Evolutionary conservation across 2,113 vertebrate genomes (phyloP).

Genomic region (Chionomys nivalis): DNA sequence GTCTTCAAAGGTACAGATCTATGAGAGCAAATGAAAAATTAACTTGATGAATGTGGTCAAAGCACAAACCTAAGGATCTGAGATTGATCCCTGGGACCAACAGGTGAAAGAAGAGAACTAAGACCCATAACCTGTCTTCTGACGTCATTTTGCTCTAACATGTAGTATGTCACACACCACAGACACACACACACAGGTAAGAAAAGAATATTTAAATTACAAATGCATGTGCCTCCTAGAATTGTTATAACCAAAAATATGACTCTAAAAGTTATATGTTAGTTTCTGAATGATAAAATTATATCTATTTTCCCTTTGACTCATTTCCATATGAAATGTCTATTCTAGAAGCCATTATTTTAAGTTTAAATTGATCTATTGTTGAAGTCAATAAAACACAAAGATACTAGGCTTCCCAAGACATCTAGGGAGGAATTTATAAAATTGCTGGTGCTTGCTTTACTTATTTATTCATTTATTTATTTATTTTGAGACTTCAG

Average conservation of each 20-base stretch:
- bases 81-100: background rate
- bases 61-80: background rate
- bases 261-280: background rate
- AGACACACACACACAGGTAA: background rate
- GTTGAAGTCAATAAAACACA: slow-evolving; percentile 50
- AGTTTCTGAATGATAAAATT: slow-evolving; percentile 16
- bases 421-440: background rate
- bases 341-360: slow-evolving; percentile 24
- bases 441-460: background rate
- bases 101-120: background rate
- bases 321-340: background rate
- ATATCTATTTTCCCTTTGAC: slow-evolving; percentile 12
- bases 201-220: background rate
- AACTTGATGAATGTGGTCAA: slow-evolving; percentile 28
- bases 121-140: background rate
- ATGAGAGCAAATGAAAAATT: slow-evolving; percentile 14
- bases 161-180: background rate
- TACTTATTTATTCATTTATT: background rate
- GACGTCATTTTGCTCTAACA: no score
- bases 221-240: background rate
- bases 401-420: background rate
- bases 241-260: background rate
- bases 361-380: slow-evolving; percentile 5
- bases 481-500: background rate
- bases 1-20: background rate